A percentile compares a stretch with the other conserved stretches of the same genome.
Evolutionary conservation across 2,113 vertebrate genomes (phyloP).

Genomic region (Madoqua kirkii): DNA sequence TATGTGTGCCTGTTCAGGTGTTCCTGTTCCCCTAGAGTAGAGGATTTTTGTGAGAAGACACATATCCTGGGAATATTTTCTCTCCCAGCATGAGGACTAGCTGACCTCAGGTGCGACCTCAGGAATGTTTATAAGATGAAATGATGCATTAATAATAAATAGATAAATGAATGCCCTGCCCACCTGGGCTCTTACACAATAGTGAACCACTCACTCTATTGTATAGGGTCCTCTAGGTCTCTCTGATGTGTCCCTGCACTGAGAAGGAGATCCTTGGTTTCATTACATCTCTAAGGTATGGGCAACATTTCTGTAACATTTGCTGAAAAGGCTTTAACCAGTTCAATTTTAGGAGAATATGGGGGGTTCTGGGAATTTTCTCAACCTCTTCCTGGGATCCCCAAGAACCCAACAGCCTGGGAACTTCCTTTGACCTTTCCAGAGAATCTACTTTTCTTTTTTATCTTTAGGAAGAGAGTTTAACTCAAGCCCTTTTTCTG

Average conservation of each 20-base stretch:
- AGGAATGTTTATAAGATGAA: not conserved
- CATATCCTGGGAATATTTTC: not conserved
- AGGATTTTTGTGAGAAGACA: rapidly evolving
- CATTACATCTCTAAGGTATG: not conserved
- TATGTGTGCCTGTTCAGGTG: not conserved
- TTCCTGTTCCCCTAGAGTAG: rapidly evolving
- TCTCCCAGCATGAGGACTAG: not conserved
- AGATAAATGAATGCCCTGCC: not conserved
- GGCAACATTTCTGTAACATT: not conserved
- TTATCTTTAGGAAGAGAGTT: not conserved
- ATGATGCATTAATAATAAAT: not conserved
- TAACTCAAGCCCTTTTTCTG: not conserved
- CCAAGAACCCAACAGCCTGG: not conserved
- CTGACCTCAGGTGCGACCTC: not conserved
- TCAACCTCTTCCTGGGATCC: not conserved
- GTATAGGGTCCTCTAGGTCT: not conserved
- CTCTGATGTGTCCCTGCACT: not conserved
- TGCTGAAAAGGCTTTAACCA: not conserved
- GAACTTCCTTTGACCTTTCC: not conserved
- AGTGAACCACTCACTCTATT: not conserved
- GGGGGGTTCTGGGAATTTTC: not conserved
- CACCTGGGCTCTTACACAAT: not conserved
- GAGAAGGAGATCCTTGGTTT: not conserved
- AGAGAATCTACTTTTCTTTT: not conserved
- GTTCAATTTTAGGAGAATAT: not conserved